These are phyloP conservation scores for Orthosia gothica DNA, from an alignment of 2,888 invertebrate species.

Conservation along the genomic window DNA sequence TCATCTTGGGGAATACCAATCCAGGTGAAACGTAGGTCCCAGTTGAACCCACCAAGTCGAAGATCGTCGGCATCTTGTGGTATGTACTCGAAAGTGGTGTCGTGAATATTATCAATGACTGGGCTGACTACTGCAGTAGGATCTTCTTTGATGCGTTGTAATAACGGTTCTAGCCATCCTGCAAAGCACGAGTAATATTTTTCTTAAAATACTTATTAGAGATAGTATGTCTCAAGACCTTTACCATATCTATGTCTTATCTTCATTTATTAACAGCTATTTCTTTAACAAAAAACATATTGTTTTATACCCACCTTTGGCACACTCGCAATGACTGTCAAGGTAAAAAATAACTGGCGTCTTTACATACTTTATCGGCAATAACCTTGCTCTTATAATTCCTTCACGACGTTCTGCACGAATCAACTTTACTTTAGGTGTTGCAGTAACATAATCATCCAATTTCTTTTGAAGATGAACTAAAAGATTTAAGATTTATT, in stretches of 20 bases:
- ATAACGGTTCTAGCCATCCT: slow-evolving; percentile 98
- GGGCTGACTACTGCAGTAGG: slow-evolving; percentile 97
- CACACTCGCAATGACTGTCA: slow-evolving; percentile 99
- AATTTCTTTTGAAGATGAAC: slow-evolving; percentile 96
- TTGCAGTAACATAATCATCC: slow-evolving; percentile 95
- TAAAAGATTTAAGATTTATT: slow-evolving; percentile 82
- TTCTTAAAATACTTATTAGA: no score
- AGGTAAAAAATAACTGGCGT: slow-evolving; percentile 97
- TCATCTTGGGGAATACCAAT: slow-evolving; percentile 97
- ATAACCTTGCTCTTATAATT: slow-evolving; percentile 97
- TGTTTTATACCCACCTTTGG: slow-evolving; percentile 91
- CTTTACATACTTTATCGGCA: slow-evolving; percentile 95
- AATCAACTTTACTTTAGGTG: slow-evolving; percentile 97
- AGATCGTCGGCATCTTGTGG: slow-evolving; percentile 94
- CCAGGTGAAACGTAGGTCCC: slow-evolving; percentile 99
- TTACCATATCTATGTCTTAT: not conserved
- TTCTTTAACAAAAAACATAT: not conserved
- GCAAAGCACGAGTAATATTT: no score
- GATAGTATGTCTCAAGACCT: not conserved
- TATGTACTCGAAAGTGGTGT: slow-evolving; percentile 96
- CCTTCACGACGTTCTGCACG: slow-evolving; percentile 97
- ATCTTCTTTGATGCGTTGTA: slow-evolving; percentile 95
- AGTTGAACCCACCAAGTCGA: slow-evolving; percentile 97
- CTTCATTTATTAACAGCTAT: not conserved
- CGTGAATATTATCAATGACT: slow-evolving; percentile 97